Evolutionary conservation across 2,888 invertebrate species (phyloP).

Genomic region (Pseudococcus longispinus): DNA sequence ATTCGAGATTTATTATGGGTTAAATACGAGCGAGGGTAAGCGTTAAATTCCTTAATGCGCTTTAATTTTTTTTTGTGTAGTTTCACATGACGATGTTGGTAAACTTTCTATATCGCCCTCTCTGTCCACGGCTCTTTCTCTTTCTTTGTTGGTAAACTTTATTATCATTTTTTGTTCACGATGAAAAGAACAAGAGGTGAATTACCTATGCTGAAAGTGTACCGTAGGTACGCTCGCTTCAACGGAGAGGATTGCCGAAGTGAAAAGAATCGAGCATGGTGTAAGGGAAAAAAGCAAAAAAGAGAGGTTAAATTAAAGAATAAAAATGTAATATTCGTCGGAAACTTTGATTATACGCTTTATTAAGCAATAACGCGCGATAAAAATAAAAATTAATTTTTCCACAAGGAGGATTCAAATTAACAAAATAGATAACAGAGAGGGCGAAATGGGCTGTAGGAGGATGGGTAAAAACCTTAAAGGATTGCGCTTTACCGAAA

Average conservation of each 20-base stretch:
- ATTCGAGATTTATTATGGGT: not conserved
- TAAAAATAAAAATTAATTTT: slow-evolving; percentile 39
- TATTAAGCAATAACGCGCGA: slow-evolving; percentile 32
- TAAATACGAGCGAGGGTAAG: not conserved
- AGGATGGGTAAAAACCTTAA: slow-evolving; percentile 31
- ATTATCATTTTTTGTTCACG: not conserved
- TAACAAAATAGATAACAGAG: slow-evolving; percentile 38
- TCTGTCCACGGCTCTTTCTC: not conserved
- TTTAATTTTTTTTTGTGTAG: not conserved
- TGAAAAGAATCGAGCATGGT: no score
- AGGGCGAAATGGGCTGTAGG: not conserved
- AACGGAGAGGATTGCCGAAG: no score
- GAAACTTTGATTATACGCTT: slow-evolving; percentile 14
- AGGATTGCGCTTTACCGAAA: slow-evolving; percentile 46
- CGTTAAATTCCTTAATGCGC: slow-evolving; percentile 16
- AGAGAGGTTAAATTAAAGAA: not conserved
- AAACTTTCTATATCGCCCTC: not conserved
- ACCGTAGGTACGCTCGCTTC: no score
- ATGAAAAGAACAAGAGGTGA: not conserved
- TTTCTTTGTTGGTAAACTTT: not conserved
- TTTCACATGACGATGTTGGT: not conserved
- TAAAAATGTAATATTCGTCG: slow-evolving; percentile 11
- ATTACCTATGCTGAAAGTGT: not conserved
- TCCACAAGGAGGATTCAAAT: slow-evolving; percentile 21
- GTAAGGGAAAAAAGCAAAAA: not conserved